phyloP scores from a whole-genome alignment of 2,888 invertebrate species.

The Clunio marinus region DNA sequence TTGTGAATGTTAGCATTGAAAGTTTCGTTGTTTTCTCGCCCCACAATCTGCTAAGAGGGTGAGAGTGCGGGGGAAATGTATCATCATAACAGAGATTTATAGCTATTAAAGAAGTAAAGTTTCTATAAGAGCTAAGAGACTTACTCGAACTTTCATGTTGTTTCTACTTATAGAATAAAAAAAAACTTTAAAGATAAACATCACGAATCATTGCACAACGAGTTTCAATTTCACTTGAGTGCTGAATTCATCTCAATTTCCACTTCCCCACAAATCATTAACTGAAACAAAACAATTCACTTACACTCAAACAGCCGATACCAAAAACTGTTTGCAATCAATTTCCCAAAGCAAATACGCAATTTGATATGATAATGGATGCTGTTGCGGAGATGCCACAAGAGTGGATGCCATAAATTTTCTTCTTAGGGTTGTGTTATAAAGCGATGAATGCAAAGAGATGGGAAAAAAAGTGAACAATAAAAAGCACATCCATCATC shows the following conservation, averaged over 20 bases:
- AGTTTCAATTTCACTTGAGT: too few relatives aligned
- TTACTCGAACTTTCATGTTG: too few relatives aligned
- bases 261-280: background rate
- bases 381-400: constrained; percentile 15
- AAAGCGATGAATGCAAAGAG: background rate
- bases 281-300: background rate
- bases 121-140: too few relatives aligned
- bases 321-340: constrained; percentile 17
- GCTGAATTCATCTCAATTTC: constrained; percentile 9
- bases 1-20: too few relatives aligned
- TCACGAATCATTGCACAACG: too few relatives aligned
- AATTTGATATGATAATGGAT: constrained; percentile 15
- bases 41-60: too few relatives aligned
- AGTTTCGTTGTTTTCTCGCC: too few relatives aligned
- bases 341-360: constrained; percentile 14
- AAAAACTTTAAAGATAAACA: too few relatives aligned
- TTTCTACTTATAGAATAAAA: too few relatives aligned
- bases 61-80: too few relatives aligned
- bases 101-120: too few relatives aligned
- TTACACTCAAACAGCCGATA: background rate
- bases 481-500: constrained; percentile 17
- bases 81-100: too few relatives aligned
- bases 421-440: background rate
- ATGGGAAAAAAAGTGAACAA: background rate
- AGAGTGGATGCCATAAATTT: constrained; percentile 2